Conservation (phyloP, 2,888 invertebrate genomes). For the Drosophila paramelanica region DNA sequence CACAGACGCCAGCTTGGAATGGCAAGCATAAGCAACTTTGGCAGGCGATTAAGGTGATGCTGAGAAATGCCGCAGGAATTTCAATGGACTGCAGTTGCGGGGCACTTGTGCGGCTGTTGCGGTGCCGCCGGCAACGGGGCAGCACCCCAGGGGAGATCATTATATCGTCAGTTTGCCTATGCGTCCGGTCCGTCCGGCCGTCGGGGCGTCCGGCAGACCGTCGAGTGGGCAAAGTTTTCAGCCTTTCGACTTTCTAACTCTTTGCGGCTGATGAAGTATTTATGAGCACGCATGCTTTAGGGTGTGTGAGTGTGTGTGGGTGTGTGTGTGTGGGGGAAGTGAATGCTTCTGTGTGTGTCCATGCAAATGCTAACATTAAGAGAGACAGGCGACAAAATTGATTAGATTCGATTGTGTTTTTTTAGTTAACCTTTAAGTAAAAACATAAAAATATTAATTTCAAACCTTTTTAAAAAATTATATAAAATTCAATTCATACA, state of each 20-base stretch:
- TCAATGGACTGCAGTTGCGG: slow-evolving; percentile 60
- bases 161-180: slow-evolving; percentile 73
- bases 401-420: slow-evolving; percentile 3
- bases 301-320: slow-evolving; percentile 5
- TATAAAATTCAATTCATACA: neutral
- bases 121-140: slow-evolving; percentile 14
- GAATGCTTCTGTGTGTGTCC: neutral
- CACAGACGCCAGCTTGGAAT: slow-evolving; percentile 38
- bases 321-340: neutral
- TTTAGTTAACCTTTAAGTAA: neutral
- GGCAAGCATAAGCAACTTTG: slow-evolving; percentile 75
- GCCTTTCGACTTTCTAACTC: slow-evolving; percentile 60
- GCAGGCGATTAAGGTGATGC: slow-evolving; percentile 80
- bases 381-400: slow-evolving; percentile 15
- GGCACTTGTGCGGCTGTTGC: slow-evolving; percentile 5
- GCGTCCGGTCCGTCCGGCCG: slow-evolving; percentile 20
- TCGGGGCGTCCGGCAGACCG: slow-evolving; percentile 5
- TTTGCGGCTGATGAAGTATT: slow-evolving; percentile 70
- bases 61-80: slow-evolving; percentile 75
- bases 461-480: neutral
- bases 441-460: no score
- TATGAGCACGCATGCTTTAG: slow-evolving; percentile 59
- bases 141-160: slow-evolving; percentile 74
- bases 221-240: slow-evolving; percentile 54
- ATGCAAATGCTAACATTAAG: slow-evolving; percentile 29